Evolutionary conservation across 2,888 invertebrate species (phyloP), one percentile per base, ranked within the genome.

Genomic region (Dicycla oo): DNA sequence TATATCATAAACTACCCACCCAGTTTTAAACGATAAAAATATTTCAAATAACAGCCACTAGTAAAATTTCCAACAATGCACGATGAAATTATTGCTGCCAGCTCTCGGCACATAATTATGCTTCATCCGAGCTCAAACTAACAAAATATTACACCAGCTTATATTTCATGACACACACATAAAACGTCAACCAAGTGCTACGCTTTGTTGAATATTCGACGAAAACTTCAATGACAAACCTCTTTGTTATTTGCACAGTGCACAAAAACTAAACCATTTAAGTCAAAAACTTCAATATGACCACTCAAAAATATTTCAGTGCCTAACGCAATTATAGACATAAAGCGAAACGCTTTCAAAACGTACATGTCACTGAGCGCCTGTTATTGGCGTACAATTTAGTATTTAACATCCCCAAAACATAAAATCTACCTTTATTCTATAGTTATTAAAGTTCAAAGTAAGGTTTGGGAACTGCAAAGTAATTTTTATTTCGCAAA

Each of bases 291-390:
- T 84, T 87, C 86, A 88, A 89, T 88, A 84, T 83, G 85, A 87
- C 86, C 89, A 91, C 91, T 91, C 91, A 91, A 91, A 91, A 91
- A 90, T 91, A 90, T 90, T 89, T 90, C 87, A 90, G 84, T 84
- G 87, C 87, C 87, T 89, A 92, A 92, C 89, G 86, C 90, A 92
- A 92, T 92, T 91, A 92, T 86, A 88, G 85, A 84, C 87, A 89
- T 90, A 91, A 90, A 91, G 88, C 86, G 89, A 86, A 88, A 86
- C 89, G 88, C 86, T 88, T 88, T 90, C 87, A 88, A 89, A 91
- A 88, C 89, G 89, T 89, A 88, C 91, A 90, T 85, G 89, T 90
- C 91, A 91, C 88, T 90, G 88, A 88, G 87, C 89, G 88, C 86
- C 87, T 88, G 91, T 91, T 92, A 92, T 91, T 88, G 89, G 86